These are phyloP conservation scores for Drosophila kohkoa DNA, from an alignment of 1,140 invertebrate species.

Conservation along the genomic window DNA sequence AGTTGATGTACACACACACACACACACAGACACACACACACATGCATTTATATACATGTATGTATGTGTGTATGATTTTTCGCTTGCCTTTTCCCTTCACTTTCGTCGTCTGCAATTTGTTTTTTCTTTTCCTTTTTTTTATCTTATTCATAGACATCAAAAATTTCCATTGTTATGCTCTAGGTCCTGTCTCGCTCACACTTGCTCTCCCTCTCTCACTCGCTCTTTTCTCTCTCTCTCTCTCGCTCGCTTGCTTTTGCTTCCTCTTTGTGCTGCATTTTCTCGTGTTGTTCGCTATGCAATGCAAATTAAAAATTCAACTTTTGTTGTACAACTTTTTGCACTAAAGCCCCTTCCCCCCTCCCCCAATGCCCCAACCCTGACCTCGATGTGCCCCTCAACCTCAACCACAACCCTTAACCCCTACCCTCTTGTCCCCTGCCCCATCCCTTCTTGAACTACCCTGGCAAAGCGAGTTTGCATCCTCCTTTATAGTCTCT, in stretches of 20 bases:
- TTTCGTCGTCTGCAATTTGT: constrained; percentile 22
- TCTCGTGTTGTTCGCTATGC: constrained; percentile 33
- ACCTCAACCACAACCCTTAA: not conserved
- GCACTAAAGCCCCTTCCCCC: constrained; percentile 33
- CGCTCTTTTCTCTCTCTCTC: not conserved
- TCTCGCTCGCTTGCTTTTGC: not conserved
- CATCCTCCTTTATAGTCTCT: not conserved
- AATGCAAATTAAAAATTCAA: constrained; percentile 67
- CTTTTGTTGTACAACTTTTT: constrained; percentile 65
- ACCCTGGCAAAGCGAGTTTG: not conserved
- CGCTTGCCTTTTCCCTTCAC: constrained; percentile 14
- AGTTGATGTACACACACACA: constrained; percentile 11
- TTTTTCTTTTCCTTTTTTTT: not conserved
- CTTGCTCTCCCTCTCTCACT: constrained; percentile 1
- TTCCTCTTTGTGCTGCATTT: constrained; percentile 16
- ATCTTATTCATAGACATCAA: constrained; percentile 32
- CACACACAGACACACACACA: not conserved
- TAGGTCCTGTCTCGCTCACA: too few species aligned
- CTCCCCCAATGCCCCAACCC: not conserved
- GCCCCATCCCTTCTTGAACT: not conserved
- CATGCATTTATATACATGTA: not conserved
- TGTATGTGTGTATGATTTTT: constrained; percentile 1
- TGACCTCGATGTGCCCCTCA: not conserved
- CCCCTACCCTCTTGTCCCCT: not conserved
- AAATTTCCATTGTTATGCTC: constrained; percentile 18